Conservation (phyloP, 37 sponge, comb jelly and placozoan species). For the Lycopodina hypogea region DNA sequence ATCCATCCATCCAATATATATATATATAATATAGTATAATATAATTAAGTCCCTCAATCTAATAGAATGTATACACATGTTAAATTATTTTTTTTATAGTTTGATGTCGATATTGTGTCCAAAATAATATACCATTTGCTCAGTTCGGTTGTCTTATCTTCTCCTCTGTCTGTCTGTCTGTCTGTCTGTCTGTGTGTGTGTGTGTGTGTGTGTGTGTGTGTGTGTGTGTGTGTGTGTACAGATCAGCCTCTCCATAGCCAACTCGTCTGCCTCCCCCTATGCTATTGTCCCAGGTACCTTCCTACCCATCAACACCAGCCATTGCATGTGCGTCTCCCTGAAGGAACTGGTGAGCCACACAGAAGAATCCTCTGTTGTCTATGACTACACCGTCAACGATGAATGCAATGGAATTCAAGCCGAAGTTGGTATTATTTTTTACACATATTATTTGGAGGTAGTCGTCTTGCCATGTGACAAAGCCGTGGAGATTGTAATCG, state of each 20-base stretch:
- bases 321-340: constrained; percentile 14
- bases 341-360: background rate
- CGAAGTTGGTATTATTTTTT: background rate
- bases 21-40: too few relatives aligned
- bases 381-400: background rate
- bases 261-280: too few relatives aligned
- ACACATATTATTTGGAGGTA: background rate
- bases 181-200: too few relatives aligned
- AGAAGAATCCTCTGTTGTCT: background rate
- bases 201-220: too few relatives aligned
- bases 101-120: background rate
- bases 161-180: too few relatives aligned
- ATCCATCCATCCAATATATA: too few relatives aligned
- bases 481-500: background rate
- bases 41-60: too few relatives aligned
- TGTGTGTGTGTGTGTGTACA: too few relatives aligned
- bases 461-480: background rate
- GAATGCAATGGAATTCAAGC: background rate
- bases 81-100: background rate
- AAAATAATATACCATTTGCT: background rate
- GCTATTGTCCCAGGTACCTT: too few relatives aligned
- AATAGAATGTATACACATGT: too few relatives aligned
- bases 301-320: background rate
- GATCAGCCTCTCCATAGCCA: too few relatives aligned
- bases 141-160: background rate